phyloP scores from a whole-genome alignment of 2,797 vertebrate species.

The Sebastes vulpes region DNA sequence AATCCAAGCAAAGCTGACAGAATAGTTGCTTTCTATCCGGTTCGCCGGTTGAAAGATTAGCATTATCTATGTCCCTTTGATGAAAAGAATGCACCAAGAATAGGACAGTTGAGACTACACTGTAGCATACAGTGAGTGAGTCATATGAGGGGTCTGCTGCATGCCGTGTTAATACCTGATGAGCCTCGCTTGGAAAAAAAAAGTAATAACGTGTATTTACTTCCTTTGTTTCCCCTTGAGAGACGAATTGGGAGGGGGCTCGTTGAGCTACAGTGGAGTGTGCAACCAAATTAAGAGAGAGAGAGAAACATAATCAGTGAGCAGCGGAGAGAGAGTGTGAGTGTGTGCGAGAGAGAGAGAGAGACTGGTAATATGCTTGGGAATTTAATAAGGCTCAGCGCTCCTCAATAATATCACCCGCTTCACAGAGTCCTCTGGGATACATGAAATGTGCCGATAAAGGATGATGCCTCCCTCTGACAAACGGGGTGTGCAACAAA shows the following conservation, averaged over 20 bases:
- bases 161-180: slow-evolving; percentile 64
- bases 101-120: slow-evolving; percentile 21
- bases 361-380: slow-evolving; percentile 84
- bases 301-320: slow-evolving; percentile 64
- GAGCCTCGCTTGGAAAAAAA: slow-evolving; percentile 47
- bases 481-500: slow-evolving; percentile 62
- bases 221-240: slow-evolving; percentile 71
- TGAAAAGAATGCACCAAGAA: slow-evolving; percentile 52
- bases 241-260: slow-evolving; percentile 12
- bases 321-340: slow-evolving; percentile 44
- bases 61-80: slow-evolving; percentile 67
- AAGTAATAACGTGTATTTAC: slow-evolving; percentile 74
- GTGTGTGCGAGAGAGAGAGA: slow-evolving; percentile 46
- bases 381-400: slow-evolving; percentile 88
- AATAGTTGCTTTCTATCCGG: slow-evolving; percentile 54
- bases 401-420: slow-evolving; percentile 85
- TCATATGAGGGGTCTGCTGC: slow-evolving; percentile 33
- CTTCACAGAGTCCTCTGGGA: slow-evolving; percentile 84
- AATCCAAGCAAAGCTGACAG: slow-evolving; percentile 63
- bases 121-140: slow-evolving; percentile 18
- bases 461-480: slow-evolving; percentile 81
- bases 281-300: slow-evolving; percentile 74
- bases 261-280: slow-evolving; percentile 45
- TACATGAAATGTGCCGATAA: slow-evolving; percentile 82
- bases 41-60: slow-evolving; percentile 64